These are phyloP conservation scores for Drosophila longiperda DNA, from an alignment of 2,888 invertebrate genomes.

Conservation along the genomic window DNA sequence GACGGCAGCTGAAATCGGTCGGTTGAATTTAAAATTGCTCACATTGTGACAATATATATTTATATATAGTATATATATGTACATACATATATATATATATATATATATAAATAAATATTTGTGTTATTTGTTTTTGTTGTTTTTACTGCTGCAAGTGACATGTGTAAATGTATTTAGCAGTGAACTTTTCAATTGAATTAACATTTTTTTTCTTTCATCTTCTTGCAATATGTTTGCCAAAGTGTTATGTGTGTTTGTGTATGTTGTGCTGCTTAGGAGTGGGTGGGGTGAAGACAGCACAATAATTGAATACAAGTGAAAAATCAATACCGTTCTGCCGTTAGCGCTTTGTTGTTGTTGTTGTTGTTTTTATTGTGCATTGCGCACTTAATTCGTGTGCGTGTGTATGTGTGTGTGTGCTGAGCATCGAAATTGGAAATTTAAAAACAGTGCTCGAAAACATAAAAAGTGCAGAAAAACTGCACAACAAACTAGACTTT, in stretches of 20 bases:
- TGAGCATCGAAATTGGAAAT: not conserved
- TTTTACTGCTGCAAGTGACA: slow-evolving; percentile 16
- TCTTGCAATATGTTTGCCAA: slow-evolving; percentile 29
- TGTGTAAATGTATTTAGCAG: not conserved
- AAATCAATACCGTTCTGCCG: slow-evolving; percentile 59
- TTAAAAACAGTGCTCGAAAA: not conserved
- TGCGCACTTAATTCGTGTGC: slow-evolving; percentile 26
- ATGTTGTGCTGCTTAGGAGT: not conserved
- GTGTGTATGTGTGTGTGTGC: slow-evolving; percentile 3
- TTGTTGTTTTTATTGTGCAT: slow-evolving; percentile 37
- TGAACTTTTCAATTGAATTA: slow-evolving; percentile 14
- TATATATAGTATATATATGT: not conserved
- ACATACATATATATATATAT: not conserved
- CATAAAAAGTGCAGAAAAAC: not conserved
- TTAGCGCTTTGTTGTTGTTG: slow-evolving; percentile 42
- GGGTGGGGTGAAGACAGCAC: slow-evolving; percentile 32
- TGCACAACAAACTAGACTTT: slow-evolving; percentile 8
- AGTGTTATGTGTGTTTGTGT: not conserved
- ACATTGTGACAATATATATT: slow-evolving; percentile 7
- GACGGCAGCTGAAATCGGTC: slow-evolving; percentile 49
- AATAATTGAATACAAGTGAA: slow-evolving; percentile 59
- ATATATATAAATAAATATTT: not conserved
- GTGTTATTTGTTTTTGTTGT: slow-evolving; percentile 9
- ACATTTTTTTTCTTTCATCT: slow-evolving; percentile 8
- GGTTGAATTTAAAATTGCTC: slow-evolving; percentile 26